Base-by-base conservation (phyloP, 2,113 vertebrate species). In the Cheilinus undulatus region DNA sequence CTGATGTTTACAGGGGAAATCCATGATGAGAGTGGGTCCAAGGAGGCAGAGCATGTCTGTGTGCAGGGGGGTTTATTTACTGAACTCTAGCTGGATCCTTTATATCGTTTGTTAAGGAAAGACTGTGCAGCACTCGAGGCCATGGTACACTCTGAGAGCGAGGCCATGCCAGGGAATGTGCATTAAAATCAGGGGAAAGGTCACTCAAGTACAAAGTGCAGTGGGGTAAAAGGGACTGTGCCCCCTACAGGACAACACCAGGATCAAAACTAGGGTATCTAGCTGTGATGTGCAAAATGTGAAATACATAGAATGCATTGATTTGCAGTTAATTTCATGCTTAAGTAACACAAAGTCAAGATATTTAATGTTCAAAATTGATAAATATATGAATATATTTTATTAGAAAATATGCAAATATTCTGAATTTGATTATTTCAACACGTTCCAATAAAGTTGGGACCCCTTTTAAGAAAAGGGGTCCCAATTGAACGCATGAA, bases 1-100 rank as follows among this genome's bases (percentile, higher is more conserved):
- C 36, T 52, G 40, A 49, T 87, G 88, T 87, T 89, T 89, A 88
- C 81, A 70, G 72, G 51, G 63, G 53, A 79, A 83, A 61, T 77
- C 75, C 76, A 59, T 58, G 58, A 56, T 65, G 63, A 78, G 70
- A 27, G 59, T 4, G 49, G 51, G 32, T 23, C 54, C 49, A 43
- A 23, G 30, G 49, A 84, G 64, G 34, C 7, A 23, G 20, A 22
- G 23, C 3, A 46, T 23, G 34, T 2, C 0, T 57, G 32, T 48
- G 15, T 34, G 10, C 56, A 23, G 4, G 38, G 13, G 38, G 43
- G 45, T 68, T 62, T 77, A 56, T 64, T 62, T 52, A 32, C 48
- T 23, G 46, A 61, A 27, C 43, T 24, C 7, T 9, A 10, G 19
- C 45, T 23, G 45, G 45, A 48, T 38, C 9, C 1, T 50, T 75